A percentile compares a stretch with the other conserved stretches of the same genome.
Conservation (phyloP, 2,888 invertebrate species). For the Pycnomerus fuliginosus region DNA sequence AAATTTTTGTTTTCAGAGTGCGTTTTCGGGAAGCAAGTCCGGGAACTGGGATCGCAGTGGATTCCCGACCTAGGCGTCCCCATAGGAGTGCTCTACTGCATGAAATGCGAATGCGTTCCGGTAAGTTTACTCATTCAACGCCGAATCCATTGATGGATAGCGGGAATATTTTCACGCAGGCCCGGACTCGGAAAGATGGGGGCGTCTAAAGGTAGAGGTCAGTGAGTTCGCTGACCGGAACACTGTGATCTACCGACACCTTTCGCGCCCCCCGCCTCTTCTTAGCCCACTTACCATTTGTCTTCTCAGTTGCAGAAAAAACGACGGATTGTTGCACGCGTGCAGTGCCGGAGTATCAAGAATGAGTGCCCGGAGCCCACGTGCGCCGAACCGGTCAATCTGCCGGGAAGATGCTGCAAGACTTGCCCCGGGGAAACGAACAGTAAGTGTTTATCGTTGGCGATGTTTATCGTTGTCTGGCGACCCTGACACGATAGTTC, state of each 20-base stretch:
- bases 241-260: constrained; percentile 49
- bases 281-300: constrained; percentile 10
- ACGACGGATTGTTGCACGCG: constrained; percentile 82
- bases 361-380: constrained; percentile 86
- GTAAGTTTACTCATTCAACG: constrained; percentile 64
- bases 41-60: constrained; percentile 89
- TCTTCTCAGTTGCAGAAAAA: constrained; percentile 80
- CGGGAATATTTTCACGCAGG: constrained; percentile 1
- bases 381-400: constrained; percentile 81
- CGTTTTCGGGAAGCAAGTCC: constrained; percentile 82
- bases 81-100: constrained; percentile 92
- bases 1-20: constrained; percentile 75
- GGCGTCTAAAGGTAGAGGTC: constrained; percentile 51
- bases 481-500: too few relatives aligned
- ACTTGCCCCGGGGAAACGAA: constrained; percentile 75
- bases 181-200: not conserved
- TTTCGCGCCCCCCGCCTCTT: constrained; percentile 37
- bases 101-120: constrained; percentile 91
- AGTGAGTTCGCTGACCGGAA: constrained; percentile 48
- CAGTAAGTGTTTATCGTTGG: constrained; percentile 44
- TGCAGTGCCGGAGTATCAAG: constrained; percentile 88
- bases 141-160: constrained; percentile 10
- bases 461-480: too few relatives aligned
- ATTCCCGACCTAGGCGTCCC: constrained; percentile 91
- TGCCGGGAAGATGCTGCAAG: constrained; percentile 89